Base-by-base conservation (phyloP, 2,797 vertebrate genomes). In the Sebastes trivittatus region DNA sequence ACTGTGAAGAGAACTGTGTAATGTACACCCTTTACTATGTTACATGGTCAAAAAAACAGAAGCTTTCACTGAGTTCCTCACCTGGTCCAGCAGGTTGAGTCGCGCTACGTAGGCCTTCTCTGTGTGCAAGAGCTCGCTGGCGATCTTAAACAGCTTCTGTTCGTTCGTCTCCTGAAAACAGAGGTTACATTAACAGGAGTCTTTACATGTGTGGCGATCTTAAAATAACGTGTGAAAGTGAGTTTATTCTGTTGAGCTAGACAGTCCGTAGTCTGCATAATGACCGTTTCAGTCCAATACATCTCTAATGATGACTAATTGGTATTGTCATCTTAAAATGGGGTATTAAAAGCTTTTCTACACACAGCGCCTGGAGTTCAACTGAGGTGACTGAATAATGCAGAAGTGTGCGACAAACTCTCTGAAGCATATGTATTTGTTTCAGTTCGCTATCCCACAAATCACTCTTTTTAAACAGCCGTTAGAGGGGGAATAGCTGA, bases 121-220 rank as follows among this genome's bases (percentile, higher is more conserved):
- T 3, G 98, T 99, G 62, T 98, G 96, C 88, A 99, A 91, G 88
- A 99, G 98, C 90, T 99, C 98, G 46, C 80, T 99, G 87, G 97
- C 98, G 84, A 99, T 99, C 84, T 99, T 99, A 84, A 97, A 97
- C 78, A 97, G 95, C 93, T 99, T 99, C 93, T 99, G 95, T 59
- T 99, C 97, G 5, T 99, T 96, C 23, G 97, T 99, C 89, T 99
- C 98, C 98, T 99, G 83, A 84, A 81, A 67, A 29, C 8, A 80
- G 38, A 80, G 2, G 49, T 2, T 1, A 27, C 13, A 13, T 63
- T 4, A 11, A 60, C 6, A 16, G 5, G 11, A 14, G 27, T 34
- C 20, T 36, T 6, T n/a, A 22, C 16, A 20, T 1, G 1, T 11
- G 14, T 32, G 18, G 27, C 4, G 27, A 55, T 42, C 68, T 52